Percentiles rank a stretch among this genome's conserved stretches.
Conservation (phyloP, 2,797 vertebrate species). For the Malurus leucopterus region DNA sequence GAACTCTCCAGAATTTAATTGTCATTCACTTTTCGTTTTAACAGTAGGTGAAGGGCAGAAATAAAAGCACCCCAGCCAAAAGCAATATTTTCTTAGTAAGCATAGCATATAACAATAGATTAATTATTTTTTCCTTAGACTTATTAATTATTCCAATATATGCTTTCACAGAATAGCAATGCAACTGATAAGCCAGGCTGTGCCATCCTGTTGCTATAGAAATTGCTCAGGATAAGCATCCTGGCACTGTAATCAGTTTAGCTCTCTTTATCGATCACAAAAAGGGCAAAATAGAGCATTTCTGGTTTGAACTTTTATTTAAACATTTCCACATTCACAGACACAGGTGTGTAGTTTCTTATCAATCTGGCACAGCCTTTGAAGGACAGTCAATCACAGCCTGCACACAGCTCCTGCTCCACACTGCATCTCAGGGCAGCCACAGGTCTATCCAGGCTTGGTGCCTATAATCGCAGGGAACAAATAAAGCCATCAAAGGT, state of each 20-base stretch:
- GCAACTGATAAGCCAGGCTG: background rate
- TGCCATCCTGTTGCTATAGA: background rate
- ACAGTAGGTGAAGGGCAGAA: background rate
- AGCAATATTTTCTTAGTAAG: background rate
- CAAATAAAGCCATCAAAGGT: background rate
- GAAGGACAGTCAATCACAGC: rapidly evolving
- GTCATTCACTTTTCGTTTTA: background rate
- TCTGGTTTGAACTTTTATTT: background rate
- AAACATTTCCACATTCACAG: background rate
- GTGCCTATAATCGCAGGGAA: background rate
- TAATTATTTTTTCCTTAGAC: background rate
- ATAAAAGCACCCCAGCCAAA: background rate
- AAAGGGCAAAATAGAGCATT: background rate
- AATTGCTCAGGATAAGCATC: background rate
- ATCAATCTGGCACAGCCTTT: background rate
- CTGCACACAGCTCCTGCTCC: background rate
- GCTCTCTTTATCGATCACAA: background rate
- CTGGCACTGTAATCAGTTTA: background rate
- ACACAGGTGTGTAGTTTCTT: background rate
- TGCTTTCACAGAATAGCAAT: background rate
- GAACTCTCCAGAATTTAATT: background rate
- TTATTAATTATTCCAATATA: background rate
- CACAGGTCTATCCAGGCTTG: background rate
- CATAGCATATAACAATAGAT: background rate
- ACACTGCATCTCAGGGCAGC: background rate